phyloP scores from a whole-genome alignment of 1,140 invertebrate genomes.

The Belonocnema kinseyi region DNA sequence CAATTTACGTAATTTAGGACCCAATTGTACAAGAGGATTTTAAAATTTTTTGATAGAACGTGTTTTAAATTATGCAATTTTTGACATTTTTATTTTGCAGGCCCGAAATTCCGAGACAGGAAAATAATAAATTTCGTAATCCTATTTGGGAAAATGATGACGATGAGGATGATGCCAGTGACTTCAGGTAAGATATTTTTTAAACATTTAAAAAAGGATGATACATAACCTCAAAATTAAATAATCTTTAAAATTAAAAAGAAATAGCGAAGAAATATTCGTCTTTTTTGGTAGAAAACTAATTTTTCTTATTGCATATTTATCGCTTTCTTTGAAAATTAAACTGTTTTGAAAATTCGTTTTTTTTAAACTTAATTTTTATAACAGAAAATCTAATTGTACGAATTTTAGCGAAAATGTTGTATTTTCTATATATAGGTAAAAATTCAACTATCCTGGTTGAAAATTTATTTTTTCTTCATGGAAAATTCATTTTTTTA shows the following conservation, averaged over 20 bases:
- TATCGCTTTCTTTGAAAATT: too few species aligned
- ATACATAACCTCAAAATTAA: constrained; percentile 2
- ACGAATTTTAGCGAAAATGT: too few species aligned
- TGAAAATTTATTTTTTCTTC: too few species aligned
- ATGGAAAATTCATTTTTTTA: too few species aligned
- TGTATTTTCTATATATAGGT: too few species aligned
- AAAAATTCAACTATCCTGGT: too few species aligned
- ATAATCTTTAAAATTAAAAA: not conserved
- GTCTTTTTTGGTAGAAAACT: too few species aligned
- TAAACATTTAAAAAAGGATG: not conserved
- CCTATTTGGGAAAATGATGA: constrained; percentile 67
- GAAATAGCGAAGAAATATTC: too few species aligned
- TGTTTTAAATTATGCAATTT: constrained; percentile 8
- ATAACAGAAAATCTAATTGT: too few species aligned
- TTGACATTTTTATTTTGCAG: not conserved
- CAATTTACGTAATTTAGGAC: not conserved
- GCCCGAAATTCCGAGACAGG: constrained; percentile 39
- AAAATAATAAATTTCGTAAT: constrained; percentile 57
- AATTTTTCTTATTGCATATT: too few species aligned
- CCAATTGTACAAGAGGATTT: not conserved
- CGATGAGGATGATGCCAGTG: constrained; percentile 60
- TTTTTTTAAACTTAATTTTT: too few species aligned
- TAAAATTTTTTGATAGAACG: not conserved
- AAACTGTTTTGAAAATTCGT: too few species aligned
- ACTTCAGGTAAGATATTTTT: constrained; percentile 55